These are phyloP conservation scores for Corbicula japonica DNA, from an alignment of 2,888 invertebrate species.

Conservation along the genomic window DNA sequence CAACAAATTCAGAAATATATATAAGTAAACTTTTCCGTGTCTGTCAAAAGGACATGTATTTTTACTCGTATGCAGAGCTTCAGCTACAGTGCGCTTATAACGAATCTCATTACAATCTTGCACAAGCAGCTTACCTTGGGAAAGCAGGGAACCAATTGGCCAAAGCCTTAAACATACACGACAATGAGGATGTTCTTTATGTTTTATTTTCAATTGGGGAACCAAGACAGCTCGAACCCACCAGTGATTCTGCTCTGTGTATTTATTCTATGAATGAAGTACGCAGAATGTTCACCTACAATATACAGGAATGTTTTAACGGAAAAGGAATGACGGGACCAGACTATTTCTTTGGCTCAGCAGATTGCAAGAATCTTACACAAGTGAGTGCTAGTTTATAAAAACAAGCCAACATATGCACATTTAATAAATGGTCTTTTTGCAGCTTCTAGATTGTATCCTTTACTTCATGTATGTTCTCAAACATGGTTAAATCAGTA, in stretches of 20 bases:
- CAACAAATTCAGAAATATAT: constrained; percentile 88
- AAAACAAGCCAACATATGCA: too few relatives aligned
- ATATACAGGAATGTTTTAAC: constrained; percentile 98
- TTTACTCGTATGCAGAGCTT: constrained; percentile 99
- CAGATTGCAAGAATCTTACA: too few relatives aligned
- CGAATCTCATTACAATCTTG: constrained; percentile 92
- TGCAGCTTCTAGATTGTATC: too few relatives aligned
- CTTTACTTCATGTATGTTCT: too few relatives aligned
- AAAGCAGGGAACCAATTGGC: constrained; percentile 97
- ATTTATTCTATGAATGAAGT: constrained; percentile 97
- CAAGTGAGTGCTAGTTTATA: too few relatives aligned
- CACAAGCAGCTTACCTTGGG: constrained; percentile 97
- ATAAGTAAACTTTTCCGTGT: constrained; percentile 97
- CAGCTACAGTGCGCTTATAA: constrained; percentile 95
- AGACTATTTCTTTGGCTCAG: constrained; percentile 97
- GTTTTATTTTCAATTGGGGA: constrained; percentile 96
- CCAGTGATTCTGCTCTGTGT: constrained; percentile 94
- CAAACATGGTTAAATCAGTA: too few relatives aligned
- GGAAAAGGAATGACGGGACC: constrained; percentile 97
- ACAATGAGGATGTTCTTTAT: constrained; percentile 97
- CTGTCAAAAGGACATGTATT: constrained; percentile 97
- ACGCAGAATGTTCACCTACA: constrained; percentile 97
- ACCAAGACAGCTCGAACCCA: constrained; percentile 67
- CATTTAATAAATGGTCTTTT: too few relatives aligned
- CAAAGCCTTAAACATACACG: constrained; percentile 94